Evolutionary conservation across 53 echinoderm and acorn worm species (phyloP).

Genomic region (Paracentrotus lividus): DNA sequence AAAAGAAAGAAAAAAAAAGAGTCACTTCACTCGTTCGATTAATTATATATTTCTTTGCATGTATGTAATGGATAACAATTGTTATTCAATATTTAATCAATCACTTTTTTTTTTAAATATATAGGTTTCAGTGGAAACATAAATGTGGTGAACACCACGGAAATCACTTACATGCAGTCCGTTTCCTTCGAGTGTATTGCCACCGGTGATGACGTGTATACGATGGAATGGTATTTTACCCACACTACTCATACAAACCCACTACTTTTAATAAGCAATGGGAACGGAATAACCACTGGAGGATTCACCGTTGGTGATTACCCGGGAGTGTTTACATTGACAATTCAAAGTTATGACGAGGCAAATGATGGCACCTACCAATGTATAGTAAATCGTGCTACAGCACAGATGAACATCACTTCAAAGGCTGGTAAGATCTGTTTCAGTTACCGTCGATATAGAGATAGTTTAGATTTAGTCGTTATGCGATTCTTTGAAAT

Average conservation of each 20-base stretch:
- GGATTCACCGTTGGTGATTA: not conserved
- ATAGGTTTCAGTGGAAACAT: conserved; percentile 40
- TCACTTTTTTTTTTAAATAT: no score
- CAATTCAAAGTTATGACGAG: not conserved
- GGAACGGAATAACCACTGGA: not conserved
- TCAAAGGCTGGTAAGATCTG: conserved; percentile 7
- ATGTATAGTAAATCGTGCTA: conserved; percentile 18
- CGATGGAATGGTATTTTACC: conserved; percentile 54
- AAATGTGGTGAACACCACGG: conserved; percentile 14
- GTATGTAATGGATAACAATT: no score
- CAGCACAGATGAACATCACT: conserved; percentile 16
- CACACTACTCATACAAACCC: conserved; percentile 23
- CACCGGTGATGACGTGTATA: not conserved
- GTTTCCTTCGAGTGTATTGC: conserved; percentile 38
- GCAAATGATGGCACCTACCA: conserved; percentile 49
- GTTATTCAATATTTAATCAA: no score
- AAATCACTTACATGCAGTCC: conserved; percentile 35
- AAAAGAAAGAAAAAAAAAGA: no score
- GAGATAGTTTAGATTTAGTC: no score
- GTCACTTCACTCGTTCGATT: no score
- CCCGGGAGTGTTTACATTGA: conserved; percentile 33
- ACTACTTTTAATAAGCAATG: not conserved
- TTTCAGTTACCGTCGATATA: no score
- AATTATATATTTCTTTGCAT: no score
- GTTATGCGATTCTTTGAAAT: no score